A percentile compares a stretch with the other conserved stretches of the same genome.
Conservation (phyloP, 2,888 invertebrate genomes). For the Amphimallon solstitiale region DNA sequence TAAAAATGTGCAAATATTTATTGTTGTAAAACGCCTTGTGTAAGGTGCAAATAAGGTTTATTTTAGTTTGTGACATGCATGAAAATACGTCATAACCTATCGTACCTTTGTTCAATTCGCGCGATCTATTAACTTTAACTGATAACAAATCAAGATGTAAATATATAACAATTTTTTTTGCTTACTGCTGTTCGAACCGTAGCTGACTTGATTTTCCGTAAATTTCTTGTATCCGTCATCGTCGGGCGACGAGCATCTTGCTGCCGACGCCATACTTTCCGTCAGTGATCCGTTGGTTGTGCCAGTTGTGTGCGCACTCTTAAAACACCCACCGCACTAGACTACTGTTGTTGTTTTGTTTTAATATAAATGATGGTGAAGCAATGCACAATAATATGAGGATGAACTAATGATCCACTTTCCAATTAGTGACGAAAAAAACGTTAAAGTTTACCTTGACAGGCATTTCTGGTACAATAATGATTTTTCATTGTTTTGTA, state of each 20-base stretch:
- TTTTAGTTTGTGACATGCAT: not conserved
- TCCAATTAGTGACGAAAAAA: too few species aligned
- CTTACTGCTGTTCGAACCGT: conserved; percentile 74
- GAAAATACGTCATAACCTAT: conserved; percentile 4
- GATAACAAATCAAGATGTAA: conserved; percentile 8
- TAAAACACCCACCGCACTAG: not conserved
- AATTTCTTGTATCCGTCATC: conserved; percentile 74
- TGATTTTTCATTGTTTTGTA: too few species aligned
- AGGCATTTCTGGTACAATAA: too few species aligned
- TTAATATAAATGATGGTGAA: too few species aligned
- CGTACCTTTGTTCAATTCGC: conserved; percentile 11
- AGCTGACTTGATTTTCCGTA: conserved; percentile 69
- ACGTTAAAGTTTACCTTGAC: too few species aligned
- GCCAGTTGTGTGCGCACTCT: not conserved
- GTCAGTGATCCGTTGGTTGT: not conserved
- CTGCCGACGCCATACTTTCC: conserved; percentile 44
- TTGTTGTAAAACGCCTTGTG: not conserved
- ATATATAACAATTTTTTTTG: conserved; percentile 10
- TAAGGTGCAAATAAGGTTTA: not conserved
- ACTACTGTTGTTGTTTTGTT: conserved; percentile 10
- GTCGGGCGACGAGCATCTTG: conserved; percentile 67
- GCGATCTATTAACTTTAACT: not conserved
- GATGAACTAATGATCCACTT: too few species aligned
- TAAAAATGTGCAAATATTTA: not conserved
- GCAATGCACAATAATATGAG: too few species aligned